Evolutionary conservation across 2,888 invertebrate genomes (phyloP), one percentile per base, ranked within the genome.

Genomic region (Machimus rusticus): DNA sequence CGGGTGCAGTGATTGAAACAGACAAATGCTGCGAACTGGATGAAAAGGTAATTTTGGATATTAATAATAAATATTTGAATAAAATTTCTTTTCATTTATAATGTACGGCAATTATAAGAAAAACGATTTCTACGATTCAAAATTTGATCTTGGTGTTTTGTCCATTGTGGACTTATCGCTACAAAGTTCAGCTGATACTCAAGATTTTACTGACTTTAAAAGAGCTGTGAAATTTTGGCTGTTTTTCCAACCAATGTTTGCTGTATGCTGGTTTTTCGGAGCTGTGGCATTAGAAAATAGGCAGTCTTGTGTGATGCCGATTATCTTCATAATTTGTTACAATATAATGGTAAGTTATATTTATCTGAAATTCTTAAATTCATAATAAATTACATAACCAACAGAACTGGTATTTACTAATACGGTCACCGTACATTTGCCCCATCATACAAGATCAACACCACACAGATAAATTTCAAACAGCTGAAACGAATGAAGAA

Each of bases 191-290:
- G 89, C 90, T 23, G 94, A 94, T 90, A 93, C 93, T 79, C 92
- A 93, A 0, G 94, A 94, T 90, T 93, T 94, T 57, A 94, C 94
- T 87, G 94, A 94, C 88, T 92, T 95, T 88, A 95, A 95, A 90
- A 93, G 93, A 84, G 94, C 95, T 89, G 91, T 95, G 88, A 94
- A 94, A 90, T 92, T 95, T 3, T 94, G 95, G 79, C 94, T 96
- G 74, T 94, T 95, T n/a, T 91, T 96, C 89, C 95, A 96, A 90
- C 96, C 96, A 19, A 94, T 95, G 89, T 95, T 95, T 90, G 95
- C 95, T 14, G 94, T 96, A 28, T 95, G 95, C 90, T 96, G 96
- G 96, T 96, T 96, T 89, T 94, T 96, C 92, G 95, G 95, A 0
- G 96, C 96, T 5, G 94, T 96, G 43, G 96, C 96, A 0, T 93